Base-by-base conservation (phyloP, 2,113 vertebrate genomes). In the Octodon degus region DNA sequence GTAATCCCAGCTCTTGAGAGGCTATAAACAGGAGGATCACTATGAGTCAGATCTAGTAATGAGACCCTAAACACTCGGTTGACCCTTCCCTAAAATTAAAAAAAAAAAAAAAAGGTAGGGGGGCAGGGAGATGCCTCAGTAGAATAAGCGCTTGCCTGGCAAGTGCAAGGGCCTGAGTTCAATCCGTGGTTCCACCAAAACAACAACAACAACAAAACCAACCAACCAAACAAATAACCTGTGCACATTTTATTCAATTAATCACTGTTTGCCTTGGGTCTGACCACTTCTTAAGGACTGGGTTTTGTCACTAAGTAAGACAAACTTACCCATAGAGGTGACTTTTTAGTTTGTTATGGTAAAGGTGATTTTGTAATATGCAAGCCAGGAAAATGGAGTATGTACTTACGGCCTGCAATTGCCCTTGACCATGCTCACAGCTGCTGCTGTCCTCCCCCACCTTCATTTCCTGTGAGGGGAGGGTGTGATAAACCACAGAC, bases 381-480 rank as follows among this genome's bases (percentile, higher is more conserved):
- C 25, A 60, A 58, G 47, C 62, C 85, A 81, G 83, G 22, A 89
- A 53, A 67, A n/a, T 67, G 77, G 90, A 94, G 37, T 62, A 19
- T 72, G 43, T 30, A 67, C 62, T 93, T 83, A 47, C 2, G 81
- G 89, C 34, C 34, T 53, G 81, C 89, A 65, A 19, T 95, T 62
- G 62, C 63, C 88, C 79, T 95, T 93, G 82, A 89, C 72, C 22
- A 0, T 85, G 53, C 62, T 79, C 37, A 80, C 55, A 84, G 86
- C 74, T 89, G 68, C 50, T 50, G 34, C 47, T 53, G 60, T 62
- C 22, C 27, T 14, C 34, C 24, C 0, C 14, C 7, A 27, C 11
- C 89, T 94, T 97, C 62, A 89, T 93, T 95, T 95, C 88, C 89
- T 97, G 53, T 76, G 79, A 93, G 43, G 63, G 67, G 8, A 82